A percentile compares a stretch with the other conserved stretches of the same genome.
Conservation (phyloP, 1,140 invertebrate genomes). For the Brachystomella parvula region DNA sequence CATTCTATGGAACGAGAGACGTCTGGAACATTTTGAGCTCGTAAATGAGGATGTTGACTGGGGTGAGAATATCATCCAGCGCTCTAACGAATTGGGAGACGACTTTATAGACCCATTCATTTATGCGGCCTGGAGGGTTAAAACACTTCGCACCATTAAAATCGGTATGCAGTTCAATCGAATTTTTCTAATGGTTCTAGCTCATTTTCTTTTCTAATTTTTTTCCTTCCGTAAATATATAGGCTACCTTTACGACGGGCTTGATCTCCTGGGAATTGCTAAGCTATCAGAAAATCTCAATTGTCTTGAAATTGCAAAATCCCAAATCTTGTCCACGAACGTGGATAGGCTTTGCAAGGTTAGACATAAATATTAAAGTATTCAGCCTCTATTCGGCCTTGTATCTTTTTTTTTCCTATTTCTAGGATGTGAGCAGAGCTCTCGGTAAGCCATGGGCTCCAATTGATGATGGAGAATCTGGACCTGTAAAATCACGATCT, state of each 20-base stretch:
- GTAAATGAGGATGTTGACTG: conserved; percentile 29
- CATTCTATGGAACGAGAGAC: conserved; percentile 26
- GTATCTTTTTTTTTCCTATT: no score
- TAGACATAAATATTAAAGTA: no score
- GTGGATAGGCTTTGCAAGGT: conserved; percentile 18
- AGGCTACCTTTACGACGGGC: conserved; percentile 27
- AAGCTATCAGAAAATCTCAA: conserved; percentile 13
- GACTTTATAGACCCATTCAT: conserved; percentile 31
- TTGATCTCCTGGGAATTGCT: conserved; percentile 32
- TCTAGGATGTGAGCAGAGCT: conserved; percentile 29
- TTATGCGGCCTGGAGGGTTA: conserved; percentile 28
- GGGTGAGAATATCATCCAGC: conserved; percentile 22
- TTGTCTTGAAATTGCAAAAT: conserved; percentile 27
- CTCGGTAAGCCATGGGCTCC: conserved; percentile 24
- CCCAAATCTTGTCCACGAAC: conserved; percentile 24
- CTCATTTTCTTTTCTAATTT: conserved; percentile 8
- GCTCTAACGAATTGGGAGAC: conserved; percentile 9
- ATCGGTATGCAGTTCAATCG: conserved; percentile 19
- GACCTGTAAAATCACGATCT: not conserved
- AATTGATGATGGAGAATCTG: not conserved
- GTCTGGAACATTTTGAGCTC: conserved; percentile 29
- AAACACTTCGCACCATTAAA: conserved; percentile 25
- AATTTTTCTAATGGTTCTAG: conserved; percentile 7
- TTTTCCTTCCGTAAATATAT: conserved; percentile 11
- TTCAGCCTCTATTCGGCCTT: no score